Evolutionary conservation across 2,113 vertebrate genomes (phyloP), one percentile per base, ranked within the genome.

Genomic region (Barbus barbus): DNA sequence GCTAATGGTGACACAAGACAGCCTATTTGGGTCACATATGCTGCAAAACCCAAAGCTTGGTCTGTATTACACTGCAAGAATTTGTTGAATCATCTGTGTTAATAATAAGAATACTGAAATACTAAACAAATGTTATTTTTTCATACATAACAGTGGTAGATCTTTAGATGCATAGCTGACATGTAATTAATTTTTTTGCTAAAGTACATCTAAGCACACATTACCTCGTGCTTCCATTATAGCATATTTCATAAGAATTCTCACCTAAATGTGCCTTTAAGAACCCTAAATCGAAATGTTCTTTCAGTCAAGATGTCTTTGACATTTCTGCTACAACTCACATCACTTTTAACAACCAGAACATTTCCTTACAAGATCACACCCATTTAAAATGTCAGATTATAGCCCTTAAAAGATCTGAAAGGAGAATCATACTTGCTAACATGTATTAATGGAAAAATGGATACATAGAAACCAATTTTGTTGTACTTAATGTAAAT

Each of bases 241-340:
- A 36, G 63, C 20, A 20, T 6, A 67, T 36, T 31, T 31, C 16
- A 20, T 20, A 61, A 61, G 60, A 26, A 18, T 36, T 69, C 31
- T 36, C 28, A 69, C 16, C 28, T 36, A 36, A 36, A 31, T 11
- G 65, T 20, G 65, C 5, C 69, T 44, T 13, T 72, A 72, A 24
- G 12, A 72, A 44, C 2, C 6, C 26, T 61, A 63, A 63, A 63
- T 28, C n/a, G 13, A 24, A 28, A 26, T 73, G n/a, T 48, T 48
- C 46, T 48, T 48, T 48, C 46, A 4, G 46, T 26, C 41, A 22
- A 31, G 26, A 53, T 16, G 20, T 31, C 46, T 51, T 28, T 74
- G 72, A 74, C 72, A 75, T 75, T 75, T 75, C 41, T 18, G 1
- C 44, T 51, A 12, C 38, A 73, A 13, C 41, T 73, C 73, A n/a